Evolutionary conservation across 2,888 invertebrate genomes (phyloP), one percentile per base, ranked within the genome.

Genomic region (Elegia similella): DNA sequence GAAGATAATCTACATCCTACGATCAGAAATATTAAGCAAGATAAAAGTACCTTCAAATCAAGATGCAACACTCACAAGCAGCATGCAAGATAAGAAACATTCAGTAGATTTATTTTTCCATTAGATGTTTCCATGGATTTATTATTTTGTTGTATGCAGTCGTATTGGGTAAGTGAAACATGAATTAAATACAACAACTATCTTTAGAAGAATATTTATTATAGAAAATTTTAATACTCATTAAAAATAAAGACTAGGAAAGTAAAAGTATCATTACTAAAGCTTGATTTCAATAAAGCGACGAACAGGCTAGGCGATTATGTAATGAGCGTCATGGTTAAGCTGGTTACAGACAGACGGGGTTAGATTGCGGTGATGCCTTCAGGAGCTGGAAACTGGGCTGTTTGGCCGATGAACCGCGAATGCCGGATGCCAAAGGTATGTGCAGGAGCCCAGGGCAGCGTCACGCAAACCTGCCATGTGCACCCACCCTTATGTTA

Each of bases 381-480:
- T 73, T 92, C 92, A 42, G 90, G 88, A 29, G 85, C 82, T 10
- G 88, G 80, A 68, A 85, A 82, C 71, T 79, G 64, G 56, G 64
- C 79, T 50, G 93, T 75, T 69, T 92, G 88, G 48, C 95, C 95
- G 70, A 93, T 91, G 84, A 93, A 95, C 57, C 92, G 93, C 52
- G 96, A 96, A 82, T 96, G 96, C 68, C 94, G 93, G 76, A 96
- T 96, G 67, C 96, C 96, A 75, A 96, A 96, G 30, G 95, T 95
- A 77, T 95, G 95, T 69, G 94, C 93, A 38, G 95, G 95, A 62
- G 95, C 93, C 85, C 92, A 92, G 57, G 92, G 92, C 65, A 93
- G 83, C 73, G 92, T 93, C 76, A 92, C 88, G 79, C 92, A 92
- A 66, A 92, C 92, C 92, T 92, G 86, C 72, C 62, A 59, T 72